Evolutionary conservation across 2,797 vertebrate species (phyloP), one percentile per base, ranked within the genome.

Genomic region (Onychomys leucogaster): DNA sequence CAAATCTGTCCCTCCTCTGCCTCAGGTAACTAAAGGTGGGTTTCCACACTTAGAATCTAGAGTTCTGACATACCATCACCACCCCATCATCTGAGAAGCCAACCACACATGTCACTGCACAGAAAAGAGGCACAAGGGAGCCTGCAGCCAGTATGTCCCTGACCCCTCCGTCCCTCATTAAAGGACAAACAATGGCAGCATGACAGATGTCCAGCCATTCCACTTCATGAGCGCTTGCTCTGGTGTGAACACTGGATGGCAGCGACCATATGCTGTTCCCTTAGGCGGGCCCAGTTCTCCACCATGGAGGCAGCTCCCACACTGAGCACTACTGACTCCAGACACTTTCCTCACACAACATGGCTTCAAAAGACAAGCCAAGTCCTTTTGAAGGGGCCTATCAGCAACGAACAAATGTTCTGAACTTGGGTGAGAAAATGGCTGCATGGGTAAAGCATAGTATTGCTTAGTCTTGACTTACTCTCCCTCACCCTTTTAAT

Each of bases 171-270:
- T n/a, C 52, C 71, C 52, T 19, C 43, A 37, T 3, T 80, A 52
- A 91, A 85, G 49, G 69, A 81, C 78, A 73, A 80, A 84, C 75
- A 75, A 76, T 17, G 78, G 49, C 71, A 84, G 71, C 4, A 73
- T 65, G 81, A 32, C 95, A 97, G 88, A 97, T 94, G 92, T 80
- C 94, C 82, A 71, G 73, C 52, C 63, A 75, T 91, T 91, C 90
- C 75, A 89, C 73, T 71, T 23, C 16, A 17, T 17, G 41, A 86
- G 90, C 83, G 57, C n/a, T 80, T 75, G 93, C 77, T 69, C 76
- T 52, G 49, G 55, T 69, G 59, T 93, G 85, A 88, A 69, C 13
- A n/a, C 29, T 65, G 59, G 77, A 46, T 0, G 34, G 77, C 65
- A 1, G 13, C 0, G 7, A 90, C 91, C 96, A 94, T 61, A 80